Evolutionary conservation across 2,888 invertebrate genomes (phyloP).

Genomic region (Macaria liturata): DNA sequence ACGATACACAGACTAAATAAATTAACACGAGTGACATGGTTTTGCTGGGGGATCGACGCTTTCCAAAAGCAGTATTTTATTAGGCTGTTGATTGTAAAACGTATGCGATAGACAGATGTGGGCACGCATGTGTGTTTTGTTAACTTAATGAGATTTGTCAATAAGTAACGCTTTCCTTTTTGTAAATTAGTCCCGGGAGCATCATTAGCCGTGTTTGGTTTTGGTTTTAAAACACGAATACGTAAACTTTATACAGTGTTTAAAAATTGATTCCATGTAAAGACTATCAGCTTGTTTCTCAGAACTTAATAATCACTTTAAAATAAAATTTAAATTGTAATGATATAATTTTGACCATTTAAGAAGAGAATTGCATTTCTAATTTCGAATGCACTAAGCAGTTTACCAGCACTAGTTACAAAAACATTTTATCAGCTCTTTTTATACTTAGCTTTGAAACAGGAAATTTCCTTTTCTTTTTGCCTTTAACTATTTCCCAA

Average conservation of each 20-base stretch:
- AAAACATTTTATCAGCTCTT: too few species aligned
- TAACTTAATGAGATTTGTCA: conserved; percentile 76
- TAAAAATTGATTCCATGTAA: too few species aligned
- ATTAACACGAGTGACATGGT: conserved; percentile 49
- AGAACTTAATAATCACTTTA: too few species aligned
- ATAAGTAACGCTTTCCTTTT: conserved; percentile 69
- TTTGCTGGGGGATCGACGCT: conserved; percentile 52
- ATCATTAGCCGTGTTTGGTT: conserved; percentile 59
- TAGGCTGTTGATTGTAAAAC: conserved; percentile 63
- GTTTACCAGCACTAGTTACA: too few species aligned
- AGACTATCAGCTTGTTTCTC: too few species aligned
- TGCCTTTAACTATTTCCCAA: background rate
- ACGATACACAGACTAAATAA: conserved; percentile 56
- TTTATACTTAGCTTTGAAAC: background rate
- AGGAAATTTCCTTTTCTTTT: background rate
- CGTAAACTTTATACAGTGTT: too few species aligned
- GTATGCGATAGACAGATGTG: conserved; percentile 68
- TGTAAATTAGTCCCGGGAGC: conserved; percentile 57
- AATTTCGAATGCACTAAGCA: too few species aligned
- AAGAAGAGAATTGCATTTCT: too few species aligned
- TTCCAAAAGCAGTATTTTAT: conserved; percentile 52
- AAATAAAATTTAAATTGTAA: too few species aligned
- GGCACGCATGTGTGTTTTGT: conserved; percentile 77
- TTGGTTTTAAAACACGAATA: conserved; percentile 55
- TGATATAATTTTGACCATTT: too few species aligned